Conservation (phyloP, 1,140 invertebrate species). For the Asbolus verrucosus region DNA sequence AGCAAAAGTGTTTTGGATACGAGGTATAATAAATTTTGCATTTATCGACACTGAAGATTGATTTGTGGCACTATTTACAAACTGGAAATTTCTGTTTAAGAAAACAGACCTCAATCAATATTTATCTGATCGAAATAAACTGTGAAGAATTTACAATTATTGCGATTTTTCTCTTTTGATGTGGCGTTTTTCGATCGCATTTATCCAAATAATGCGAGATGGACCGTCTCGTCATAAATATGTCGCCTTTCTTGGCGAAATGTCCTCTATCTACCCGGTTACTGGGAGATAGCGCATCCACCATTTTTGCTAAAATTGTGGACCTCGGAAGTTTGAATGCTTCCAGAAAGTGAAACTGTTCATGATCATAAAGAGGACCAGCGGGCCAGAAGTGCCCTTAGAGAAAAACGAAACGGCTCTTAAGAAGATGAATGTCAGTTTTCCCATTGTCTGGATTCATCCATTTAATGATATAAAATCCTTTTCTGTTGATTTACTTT, state of each 20-base stretch:
- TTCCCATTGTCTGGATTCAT: conserved; percentile 5
- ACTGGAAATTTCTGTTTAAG: too few relatives aligned
- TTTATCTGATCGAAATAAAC: too few relatives aligned
- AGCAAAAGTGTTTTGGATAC: too few relatives aligned
- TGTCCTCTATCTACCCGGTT: conserved; percentile 16
- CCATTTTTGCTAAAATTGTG: background rate
- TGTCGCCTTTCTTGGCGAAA: too few relatives aligned
- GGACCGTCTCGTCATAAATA: too few relatives aligned
- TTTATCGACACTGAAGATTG: too few relatives aligned
- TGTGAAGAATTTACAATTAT: too few relatives aligned
- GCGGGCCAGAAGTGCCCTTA: conserved; percentile 9
- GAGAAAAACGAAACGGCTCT: background rate
- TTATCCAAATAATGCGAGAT: background rate
- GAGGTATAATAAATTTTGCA: too few relatives aligned
- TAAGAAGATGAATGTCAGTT: background rate
- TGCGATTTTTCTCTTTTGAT: too few relatives aligned
- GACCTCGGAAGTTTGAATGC: background rate
- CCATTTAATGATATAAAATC: conserved; percentile 10
- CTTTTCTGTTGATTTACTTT: conserved; percentile 19
- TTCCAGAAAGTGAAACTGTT: conserved; percentile 29
- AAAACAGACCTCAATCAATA: too few relatives aligned
- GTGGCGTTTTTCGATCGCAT: background rate
- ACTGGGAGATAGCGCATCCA: background rate
- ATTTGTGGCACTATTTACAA: too few relatives aligned
- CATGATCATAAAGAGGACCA: conserved; percentile 17